A percentile compares a stretch with the other conserved stretches of the same genome.
phyloP scores from a whole-genome alignment of 37 sponge, comb jelly and placozoan genomes.

The Crambe crambe region DNA sequence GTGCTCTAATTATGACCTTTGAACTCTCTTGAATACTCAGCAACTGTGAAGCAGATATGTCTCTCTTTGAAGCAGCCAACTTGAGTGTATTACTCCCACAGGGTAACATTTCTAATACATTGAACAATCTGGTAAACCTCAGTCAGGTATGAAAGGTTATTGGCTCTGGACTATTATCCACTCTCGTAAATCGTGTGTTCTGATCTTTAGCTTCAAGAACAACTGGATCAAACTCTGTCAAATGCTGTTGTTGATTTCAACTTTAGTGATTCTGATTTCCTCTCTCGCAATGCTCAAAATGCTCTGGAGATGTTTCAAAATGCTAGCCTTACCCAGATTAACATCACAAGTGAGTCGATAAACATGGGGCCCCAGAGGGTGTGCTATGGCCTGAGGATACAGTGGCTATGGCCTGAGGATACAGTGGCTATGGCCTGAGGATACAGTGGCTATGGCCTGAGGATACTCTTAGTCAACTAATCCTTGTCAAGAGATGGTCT shows the following conservation, averaged over 20 bases:
- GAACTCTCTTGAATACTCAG: not conserved
- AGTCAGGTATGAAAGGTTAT: constrained; percentile 2
- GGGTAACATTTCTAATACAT: not conserved
- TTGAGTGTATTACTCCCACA: not conserved
- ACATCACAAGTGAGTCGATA: constrained; percentile 32
- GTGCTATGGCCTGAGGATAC: too few relatives aligned
- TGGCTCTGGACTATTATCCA: not conserved
- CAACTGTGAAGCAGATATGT: not conserved
- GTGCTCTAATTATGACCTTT: not conserved
- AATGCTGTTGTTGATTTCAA: not conserved
- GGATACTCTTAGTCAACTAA: too few relatives aligned
- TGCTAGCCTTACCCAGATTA: constrained; percentile 19
- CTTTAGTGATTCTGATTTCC: constrained; percentile 10
- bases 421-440: too few relatives aligned
- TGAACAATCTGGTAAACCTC: not conserved
- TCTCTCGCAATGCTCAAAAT: constrained; percentile 4
- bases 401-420: too few relatives aligned
- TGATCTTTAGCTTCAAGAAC: too few relatives aligned
- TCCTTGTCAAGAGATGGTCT: not conserved
- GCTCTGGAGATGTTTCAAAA: constrained; percentile 20
- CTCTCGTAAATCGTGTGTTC: too few relatives aligned
- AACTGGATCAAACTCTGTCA: not conserved
- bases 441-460: too few relatives aligned
- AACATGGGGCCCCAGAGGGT: too few relatives aligned
- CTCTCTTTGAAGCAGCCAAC: constrained; percentile 29